Conservation (phyloP, 2,113 vertebrate genomes). For the Sylvietta virens region DNA sequence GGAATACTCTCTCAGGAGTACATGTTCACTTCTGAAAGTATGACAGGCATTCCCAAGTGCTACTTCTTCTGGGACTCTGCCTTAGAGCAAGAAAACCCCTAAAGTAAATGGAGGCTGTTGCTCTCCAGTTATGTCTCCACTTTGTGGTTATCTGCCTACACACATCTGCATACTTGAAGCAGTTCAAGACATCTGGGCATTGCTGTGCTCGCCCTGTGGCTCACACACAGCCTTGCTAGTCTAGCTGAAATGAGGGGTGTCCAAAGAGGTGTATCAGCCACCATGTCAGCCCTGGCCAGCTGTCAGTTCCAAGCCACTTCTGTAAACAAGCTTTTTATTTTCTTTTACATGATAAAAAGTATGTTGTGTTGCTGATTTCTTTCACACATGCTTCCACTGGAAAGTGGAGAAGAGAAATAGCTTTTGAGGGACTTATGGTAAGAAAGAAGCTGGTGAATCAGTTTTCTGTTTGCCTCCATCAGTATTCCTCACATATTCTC, state of each 20-base stretch:
- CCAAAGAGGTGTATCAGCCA: background rate
- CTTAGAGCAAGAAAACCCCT: background rate
- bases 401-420: background rate
- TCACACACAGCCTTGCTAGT: background rate
- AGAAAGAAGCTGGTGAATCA: background rate
- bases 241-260: background rate
- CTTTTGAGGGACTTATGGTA: background rate
- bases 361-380: background rate
- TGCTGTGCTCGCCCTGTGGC: background rate
- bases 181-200: background rate
- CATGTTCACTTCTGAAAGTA: background rate
- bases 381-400: background rate
- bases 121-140: background rate
- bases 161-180: background rate
- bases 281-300: background rate
- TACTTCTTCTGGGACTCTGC: background rate
- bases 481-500: background rate
- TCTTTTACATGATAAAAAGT: background rate
- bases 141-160: background rate
- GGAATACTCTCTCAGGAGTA: constrained; percentile 37
- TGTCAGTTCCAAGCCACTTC: background rate
- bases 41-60: background rate
- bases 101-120: background rate
- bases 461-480: background rate
- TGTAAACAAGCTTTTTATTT: background rate